A percentile compares a stretch with the other conserved stretches of the same genome.
Conservation (phyloP, 2,113 vertebrate genomes). For the Gnathonemus echidnorhynchus region DNA sequence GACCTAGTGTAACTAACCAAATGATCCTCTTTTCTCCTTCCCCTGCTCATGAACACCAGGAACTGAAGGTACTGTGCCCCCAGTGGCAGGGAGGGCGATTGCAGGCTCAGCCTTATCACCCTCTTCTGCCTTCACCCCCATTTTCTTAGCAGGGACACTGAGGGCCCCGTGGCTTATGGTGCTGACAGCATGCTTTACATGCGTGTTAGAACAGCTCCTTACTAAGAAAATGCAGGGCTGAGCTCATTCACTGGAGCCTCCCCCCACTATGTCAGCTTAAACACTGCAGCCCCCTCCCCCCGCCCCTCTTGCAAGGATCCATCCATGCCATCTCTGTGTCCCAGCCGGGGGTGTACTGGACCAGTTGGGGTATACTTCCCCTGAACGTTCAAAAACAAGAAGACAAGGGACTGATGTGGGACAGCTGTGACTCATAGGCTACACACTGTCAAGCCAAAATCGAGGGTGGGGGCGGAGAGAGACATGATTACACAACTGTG, state of each 20-base stretch:
- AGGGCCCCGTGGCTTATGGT: neutral
- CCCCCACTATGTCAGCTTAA: neutral
- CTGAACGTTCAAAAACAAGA: conserved; percentile 6
- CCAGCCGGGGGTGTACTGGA: neutral
- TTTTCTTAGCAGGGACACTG: conserved; percentile 7
- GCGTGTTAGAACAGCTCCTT: neutral
- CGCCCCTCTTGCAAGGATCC: neutral
- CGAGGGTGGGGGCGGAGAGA: neutral
- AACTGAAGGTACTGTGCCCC: conserved; percentile 68
- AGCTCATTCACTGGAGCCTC: neutral
- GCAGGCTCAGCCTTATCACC: conserved; percentile 33
- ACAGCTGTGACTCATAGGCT: neutral
- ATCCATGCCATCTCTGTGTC: conserved; percentile 13
- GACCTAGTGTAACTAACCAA: conserved; percentile 43
- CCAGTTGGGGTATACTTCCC: neutral
- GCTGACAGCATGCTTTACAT: neutral
- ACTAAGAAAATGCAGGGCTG: neutral
- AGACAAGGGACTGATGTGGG: neutral
- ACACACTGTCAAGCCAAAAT: neutral
- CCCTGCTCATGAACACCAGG: conserved; percentile 64
- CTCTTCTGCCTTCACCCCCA: neutral
- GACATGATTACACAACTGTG: neutral
- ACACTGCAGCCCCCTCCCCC: neutral
- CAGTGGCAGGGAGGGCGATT: conserved; percentile 38
- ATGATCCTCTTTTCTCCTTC: conserved; percentile 59